phyloP scores from a whole-genome alignment of 2,797 vertebrate genomes.

The Mormyrus hasselquistii region DNA sequence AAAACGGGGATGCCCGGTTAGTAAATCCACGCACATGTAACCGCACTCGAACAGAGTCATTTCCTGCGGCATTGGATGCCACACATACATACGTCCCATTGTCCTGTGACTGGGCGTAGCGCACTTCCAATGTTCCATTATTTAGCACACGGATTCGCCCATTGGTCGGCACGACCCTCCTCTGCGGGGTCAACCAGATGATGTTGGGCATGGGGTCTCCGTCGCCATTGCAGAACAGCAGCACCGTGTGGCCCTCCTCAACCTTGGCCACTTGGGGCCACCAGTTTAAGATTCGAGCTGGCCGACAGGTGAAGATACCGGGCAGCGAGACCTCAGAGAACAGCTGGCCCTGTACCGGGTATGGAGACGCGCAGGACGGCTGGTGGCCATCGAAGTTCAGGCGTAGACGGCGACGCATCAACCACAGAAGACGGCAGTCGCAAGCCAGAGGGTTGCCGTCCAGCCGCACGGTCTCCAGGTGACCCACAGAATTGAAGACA shows the following conservation, averaged over 20 bases:
- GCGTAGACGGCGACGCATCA: slow-evolving; percentile 49
- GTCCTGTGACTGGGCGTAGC: slow-evolving; percentile 68
- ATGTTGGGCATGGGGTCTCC: slow-evolving; percentile 72
- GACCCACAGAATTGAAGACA: slow-evolving; percentile 62
- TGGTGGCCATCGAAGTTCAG: slow-evolving; percentile 58
- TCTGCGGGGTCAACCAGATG: slow-evolving; percentile 68
- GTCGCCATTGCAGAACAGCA: slow-evolving; percentile 67
- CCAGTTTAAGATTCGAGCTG: slow-evolving; percentile 57
- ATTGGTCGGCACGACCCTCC: slow-evolving; percentile 42
- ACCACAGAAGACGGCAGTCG: slow-evolving; percentile 80
- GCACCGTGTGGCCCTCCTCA: slow-evolving; percentile 65
- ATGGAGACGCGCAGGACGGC: slow-evolving; percentile 62
- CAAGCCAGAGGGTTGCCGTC: slow-evolving; percentile 74
- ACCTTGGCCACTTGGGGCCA: slow-evolving; percentile 54
- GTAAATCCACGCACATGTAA: slow-evolving; percentile 57
- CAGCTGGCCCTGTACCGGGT: slow-evolving; percentile 51
- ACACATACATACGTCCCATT: slow-evolving; percentile 70
- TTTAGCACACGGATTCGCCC: slow-evolving; percentile 64
- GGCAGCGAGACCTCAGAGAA: slow-evolving; percentile 58
- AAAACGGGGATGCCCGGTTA: slow-evolving; percentile 38
- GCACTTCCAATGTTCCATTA: slow-evolving; percentile 75
- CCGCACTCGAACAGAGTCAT: slow-evolving; percentile 62
- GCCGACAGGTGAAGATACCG: slow-evolving; percentile 65
- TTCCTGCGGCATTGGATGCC: slow-evolving; percentile 74
- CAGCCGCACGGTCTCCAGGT: slow-evolving; percentile 63